Base-by-base conservation (phyloP, 2,888 invertebrate species). In the Amphipyra tragopoginis region DNA sequence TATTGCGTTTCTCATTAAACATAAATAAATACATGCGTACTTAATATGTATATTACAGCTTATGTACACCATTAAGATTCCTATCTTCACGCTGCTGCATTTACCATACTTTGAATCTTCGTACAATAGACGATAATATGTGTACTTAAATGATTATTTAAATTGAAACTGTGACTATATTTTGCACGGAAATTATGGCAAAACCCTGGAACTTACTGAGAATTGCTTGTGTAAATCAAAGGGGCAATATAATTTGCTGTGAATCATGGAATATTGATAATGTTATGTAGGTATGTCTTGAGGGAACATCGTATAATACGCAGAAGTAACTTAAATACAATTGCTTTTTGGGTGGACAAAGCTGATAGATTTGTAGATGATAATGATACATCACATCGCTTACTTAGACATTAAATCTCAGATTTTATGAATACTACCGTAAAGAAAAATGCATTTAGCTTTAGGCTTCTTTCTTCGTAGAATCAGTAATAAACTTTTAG, bases 31-130 rank as follows among this genome's bases (percentile, higher is more conserved):
- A 73, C 52, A 64, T 65, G 60, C 54, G 40, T 66, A 65, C 54
- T 65, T 71, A 67, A 72, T 71, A 66, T 58, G 55, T 66, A 66
- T 52, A 59, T 75, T 65, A 62, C 61, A 59, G 65, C 61, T 80
- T 83, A 86, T 81, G 79, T 86, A 79, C 59, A 60, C 66, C 78
- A 86, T 87, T 84, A 81, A 85, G 87, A 87, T 88, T 69, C 55
- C 58, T 74, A 89, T 89, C 88, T 87, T 69, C 66, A 75, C 79
- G 79, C 65, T 66, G 48, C 48, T 56, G 65, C 55, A 58, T 70
- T 79, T 71, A 68, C 54, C 38, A 71, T 75, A 72, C 63, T 65
- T 64, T 45, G 43, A 67, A 50, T 68, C 76, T 68, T 69, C 56
- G 58, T 65, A 69, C 61, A 68, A 70, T 70, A 67, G 55, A 60